Conservation (phyloP, 2,113 vertebrate species). For the Hydrolagus affinis region DNA sequence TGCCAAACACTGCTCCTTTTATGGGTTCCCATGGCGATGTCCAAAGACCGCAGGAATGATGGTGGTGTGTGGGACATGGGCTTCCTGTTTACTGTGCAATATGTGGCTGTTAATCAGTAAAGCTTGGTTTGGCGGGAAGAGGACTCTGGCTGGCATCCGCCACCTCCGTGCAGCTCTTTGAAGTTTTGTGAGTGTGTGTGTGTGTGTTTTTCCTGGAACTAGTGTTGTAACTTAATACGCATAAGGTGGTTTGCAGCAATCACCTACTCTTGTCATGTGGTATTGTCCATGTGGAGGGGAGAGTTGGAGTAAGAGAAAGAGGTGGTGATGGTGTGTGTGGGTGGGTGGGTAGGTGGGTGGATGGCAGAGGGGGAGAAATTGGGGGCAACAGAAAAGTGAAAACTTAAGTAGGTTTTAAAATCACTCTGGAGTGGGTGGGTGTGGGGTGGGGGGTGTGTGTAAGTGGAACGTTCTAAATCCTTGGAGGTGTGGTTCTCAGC, state of each 20-base stretch:
- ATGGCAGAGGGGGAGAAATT: no score
- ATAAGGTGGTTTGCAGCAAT: neutral
- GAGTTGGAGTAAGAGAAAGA: no score
- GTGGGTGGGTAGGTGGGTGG: no score
- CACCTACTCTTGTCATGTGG: neutral
- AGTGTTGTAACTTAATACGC: neutral
- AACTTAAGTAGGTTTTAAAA: no score
- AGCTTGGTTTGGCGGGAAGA: slow-evolving; percentile 25
- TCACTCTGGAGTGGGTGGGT: no score
- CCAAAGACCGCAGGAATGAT: neutral
- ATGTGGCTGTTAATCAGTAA: neutral
- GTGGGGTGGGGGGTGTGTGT: no score
- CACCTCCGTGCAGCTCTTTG: neutral
- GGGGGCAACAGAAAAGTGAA: no score
- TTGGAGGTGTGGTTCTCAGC: no score
- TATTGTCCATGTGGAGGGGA: no score
- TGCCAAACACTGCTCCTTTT: slow-evolving; percentile 30
- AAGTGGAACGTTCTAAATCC: no score
- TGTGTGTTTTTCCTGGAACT: neutral
- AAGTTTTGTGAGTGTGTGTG: neutral
- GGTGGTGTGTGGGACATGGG: neutral
- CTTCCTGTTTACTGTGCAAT: slow-evolving; percentile 3
- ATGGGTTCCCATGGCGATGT: slow-evolving; percentile 23
- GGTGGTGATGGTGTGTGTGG: no score
- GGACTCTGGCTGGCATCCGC: neutral